Base-by-base conservation (phyloP, 2,888 invertebrate genomes). In the Amphimallon solstitiale region DNA sequence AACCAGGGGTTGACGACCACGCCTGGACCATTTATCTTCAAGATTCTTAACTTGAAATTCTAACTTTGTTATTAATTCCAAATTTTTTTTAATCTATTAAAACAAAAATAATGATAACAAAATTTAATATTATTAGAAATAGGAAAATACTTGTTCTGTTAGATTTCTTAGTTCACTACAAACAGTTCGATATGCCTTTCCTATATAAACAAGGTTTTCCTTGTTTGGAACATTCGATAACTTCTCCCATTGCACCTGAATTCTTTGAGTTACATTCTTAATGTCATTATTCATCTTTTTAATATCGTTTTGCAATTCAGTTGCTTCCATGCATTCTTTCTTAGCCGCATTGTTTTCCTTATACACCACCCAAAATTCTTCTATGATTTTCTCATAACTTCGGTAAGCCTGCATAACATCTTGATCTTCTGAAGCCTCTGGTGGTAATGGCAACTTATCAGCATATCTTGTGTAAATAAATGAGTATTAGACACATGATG, bases 271-370 rank as follows among this genome's bases (percentile, higher is more conserved):
- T 29, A 76, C 62, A 66, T 68, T 72, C n/a, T 65, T 48, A 21
- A 73, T 69, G 62, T 96, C 95, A 61, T 92, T 89, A 70, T 93
- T 93, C 92, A 95, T 94, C 69, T 92, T 90, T 73, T 90, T 89
- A 59, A 95, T 89, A 78, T 95, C 95, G 71, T 90, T 89, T 72
- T 93, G 89, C 66, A 96, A 88, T 83, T 95, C 95, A 1, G 88
- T 85, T n/a, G 91, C 88, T 76, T 90, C 89, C 23, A 87, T 87
- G 54, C 86, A 80, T 75, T 87, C 85, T 65, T 72, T 76, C 52
- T 71, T 70, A 45, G 72, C 74, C 38, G 66, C 84, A 5, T 63
- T 66, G 61, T 74, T 73, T 46, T 72, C 73, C 37, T 72, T 70
- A 37, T 74, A 75, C 23, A 52, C 61, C 2, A 56, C 56, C 74